phyloP scores from a whole-genome alignment of 2,888 invertebrate species.

The Alloplasta piceator region DNA sequence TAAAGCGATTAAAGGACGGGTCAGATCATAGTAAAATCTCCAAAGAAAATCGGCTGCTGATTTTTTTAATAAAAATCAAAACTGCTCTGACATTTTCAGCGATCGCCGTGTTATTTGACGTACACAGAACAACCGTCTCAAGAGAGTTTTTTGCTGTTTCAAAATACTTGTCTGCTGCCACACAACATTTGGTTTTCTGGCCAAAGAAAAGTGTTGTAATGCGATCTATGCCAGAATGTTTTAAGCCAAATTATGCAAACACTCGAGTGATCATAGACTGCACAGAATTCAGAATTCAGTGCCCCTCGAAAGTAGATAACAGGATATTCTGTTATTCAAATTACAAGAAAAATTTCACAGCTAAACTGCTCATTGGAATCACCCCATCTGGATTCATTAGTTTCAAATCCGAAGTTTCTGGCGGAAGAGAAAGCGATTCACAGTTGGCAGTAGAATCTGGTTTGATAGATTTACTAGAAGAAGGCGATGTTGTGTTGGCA shows the following conservation, averaged over 20 bases:
- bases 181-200: conserved; percentile 29
- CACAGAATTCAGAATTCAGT: conserved; percentile 44
- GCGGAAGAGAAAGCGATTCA: conserved; percentile 37
- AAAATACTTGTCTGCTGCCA: background rate
- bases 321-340: conserved; percentile 44
- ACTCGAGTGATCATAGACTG: conserved; percentile 57
- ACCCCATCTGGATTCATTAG: conserved; percentile 47
- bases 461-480: conserved; percentile 38
- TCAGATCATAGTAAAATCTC: background rate
- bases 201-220: conserved; percentile 8
- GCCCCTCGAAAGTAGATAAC: conserved; percentile 31
- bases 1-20: background rate
- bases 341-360: conserved; percentile 44
- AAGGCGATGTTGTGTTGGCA: conserved; percentile 41
- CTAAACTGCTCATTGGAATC: conserved; percentile 48
- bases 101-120: conserved; percentile 56
- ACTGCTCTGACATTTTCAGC: conserved; percentile 65
- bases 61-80: conserved; percentile 68
- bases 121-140: conserved; percentile 61
- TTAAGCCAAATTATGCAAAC: conserved; percentile 15
- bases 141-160: conserved; percentile 45
- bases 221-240: conserved; percentile 43
- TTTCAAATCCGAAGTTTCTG: conserved; percentile 31
- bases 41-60: conserved; percentile 58
- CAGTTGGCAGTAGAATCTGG: conserved; percentile 41